Conservation (phyloP, 2,113 vertebrate species). For the Telmatochromis bifrenatus region DNA sequence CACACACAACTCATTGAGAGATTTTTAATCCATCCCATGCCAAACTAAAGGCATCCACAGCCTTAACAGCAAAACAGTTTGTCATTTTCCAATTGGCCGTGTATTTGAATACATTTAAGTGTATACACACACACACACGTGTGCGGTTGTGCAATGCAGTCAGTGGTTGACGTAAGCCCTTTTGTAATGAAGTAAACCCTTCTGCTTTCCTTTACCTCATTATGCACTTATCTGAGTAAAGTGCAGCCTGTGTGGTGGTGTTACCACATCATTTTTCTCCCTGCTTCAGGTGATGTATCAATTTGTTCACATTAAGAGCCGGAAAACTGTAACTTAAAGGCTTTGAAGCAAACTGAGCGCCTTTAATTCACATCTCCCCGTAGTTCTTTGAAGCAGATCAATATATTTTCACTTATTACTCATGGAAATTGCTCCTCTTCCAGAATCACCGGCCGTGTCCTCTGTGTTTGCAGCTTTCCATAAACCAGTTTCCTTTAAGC, state of each 20-base stretch:
- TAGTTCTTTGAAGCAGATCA: neutral
- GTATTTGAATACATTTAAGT: neutral
- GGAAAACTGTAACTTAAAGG: neutral
- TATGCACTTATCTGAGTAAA: neutral
- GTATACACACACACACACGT: rapidly evolving
- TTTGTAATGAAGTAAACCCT: slow-evolving; percentile 7
- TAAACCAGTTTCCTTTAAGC: slow-evolving; percentile 15
- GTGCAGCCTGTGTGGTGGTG: neutral
- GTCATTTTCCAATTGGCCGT: neutral
- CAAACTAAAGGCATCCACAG: neutral
- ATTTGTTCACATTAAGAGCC: slow-evolving; percentile 14
- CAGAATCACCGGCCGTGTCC: neutral
- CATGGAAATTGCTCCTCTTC: neutral
- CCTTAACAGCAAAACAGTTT: neutral
- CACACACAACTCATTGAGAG: neutral
- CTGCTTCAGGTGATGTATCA: neutral
- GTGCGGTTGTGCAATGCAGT: neutral
- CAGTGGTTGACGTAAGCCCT: neutral
- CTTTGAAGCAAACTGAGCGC: neutral
- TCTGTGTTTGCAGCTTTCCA: neutral
- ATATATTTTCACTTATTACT: neutral
- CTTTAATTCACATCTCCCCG: neutral
- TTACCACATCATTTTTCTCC: neutral
- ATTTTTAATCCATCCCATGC: neutral
- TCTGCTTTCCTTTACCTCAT: slow-evolving; percentile 18